A percentile compares a stretch with the other conserved stretches of the same genome.
Evolutionary conservation across 2,797 vertebrate genomes (phyloP).

Genomic region (Liparis tanakae): DNA sequence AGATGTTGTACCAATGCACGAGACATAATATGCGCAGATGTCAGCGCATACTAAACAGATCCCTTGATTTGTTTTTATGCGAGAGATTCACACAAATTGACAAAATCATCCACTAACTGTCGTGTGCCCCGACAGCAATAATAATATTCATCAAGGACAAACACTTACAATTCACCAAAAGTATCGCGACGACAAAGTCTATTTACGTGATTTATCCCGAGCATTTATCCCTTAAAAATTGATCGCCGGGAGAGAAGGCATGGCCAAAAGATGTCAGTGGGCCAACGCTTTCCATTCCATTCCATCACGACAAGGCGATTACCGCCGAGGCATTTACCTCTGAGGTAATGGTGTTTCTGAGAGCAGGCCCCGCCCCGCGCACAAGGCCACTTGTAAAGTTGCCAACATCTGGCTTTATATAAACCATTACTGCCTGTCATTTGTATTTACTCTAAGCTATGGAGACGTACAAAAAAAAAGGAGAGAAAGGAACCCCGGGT

Average conservation of each 20-base stretch:
- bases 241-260: neutral
- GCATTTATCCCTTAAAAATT: neutral
- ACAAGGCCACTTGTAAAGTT: conserved; percentile 26
- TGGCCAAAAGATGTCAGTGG: conserved; percentile 1
- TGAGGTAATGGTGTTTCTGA: conserved; percentile 55
- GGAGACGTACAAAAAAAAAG: conserved; percentile 20
- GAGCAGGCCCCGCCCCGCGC: conserved; percentile 29
- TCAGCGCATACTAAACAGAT: neutral
- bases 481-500: conserved; percentile 36
- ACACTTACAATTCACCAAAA: neutral
- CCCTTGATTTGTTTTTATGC: neutral
- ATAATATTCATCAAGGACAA: neutral
- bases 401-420: conserved; percentile 57
- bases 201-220: neutral
- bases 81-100: neutral
- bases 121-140: neutral
- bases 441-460: conserved; percentile 56
- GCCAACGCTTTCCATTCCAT: conserved; percentile 28
- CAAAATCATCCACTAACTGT: neutral
- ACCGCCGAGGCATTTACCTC: conserved; percentile 32
- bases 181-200: neutral
- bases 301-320: conserved; percentile 20
- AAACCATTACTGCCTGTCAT: conserved; percentile 50
- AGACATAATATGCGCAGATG: neutral
- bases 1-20: conserved; percentile 46